These are phyloP conservation scores for Crocallis elinguaria DNA, from an alignment of 2,888 invertebrate species.

Conservation along the genomic window DNA sequence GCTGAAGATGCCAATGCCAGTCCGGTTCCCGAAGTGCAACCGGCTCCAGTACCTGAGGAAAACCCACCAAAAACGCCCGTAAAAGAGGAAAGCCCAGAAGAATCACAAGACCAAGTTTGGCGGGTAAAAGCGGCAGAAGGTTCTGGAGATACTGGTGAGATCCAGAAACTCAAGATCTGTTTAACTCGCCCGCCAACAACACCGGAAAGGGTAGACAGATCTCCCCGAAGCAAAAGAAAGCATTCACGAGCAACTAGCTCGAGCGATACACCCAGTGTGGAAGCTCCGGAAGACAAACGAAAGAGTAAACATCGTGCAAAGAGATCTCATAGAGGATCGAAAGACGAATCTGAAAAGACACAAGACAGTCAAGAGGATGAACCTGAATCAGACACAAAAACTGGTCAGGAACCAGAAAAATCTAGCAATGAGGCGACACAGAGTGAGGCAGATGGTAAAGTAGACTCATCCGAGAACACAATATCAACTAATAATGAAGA, in stretches of 20 bases:
- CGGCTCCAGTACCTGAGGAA: constrained; percentile 49
- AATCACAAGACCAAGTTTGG: constrained; percentile 79
- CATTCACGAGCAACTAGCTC: constrained; percentile 79
- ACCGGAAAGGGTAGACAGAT: constrained; percentile 80
- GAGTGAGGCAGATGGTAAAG: constrained; percentile 45
- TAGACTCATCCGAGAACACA: constrained; percentile 35
- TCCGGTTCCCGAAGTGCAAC: constrained; percentile 53
- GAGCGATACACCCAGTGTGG: constrained; percentile 75
- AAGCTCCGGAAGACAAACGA: constrained; percentile 75
- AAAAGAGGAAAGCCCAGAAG: constrained; percentile 68
- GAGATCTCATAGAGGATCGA: constrained; percentile 62
- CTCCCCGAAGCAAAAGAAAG: constrained; percentile 81
- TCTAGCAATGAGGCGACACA: constrained; percentile 53
- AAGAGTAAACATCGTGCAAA: constrained; percentile 71
- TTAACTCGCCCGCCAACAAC: constrained; percentile 84
- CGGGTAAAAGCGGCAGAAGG: constrained; percentile 80
- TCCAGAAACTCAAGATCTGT: constrained; percentile 87
- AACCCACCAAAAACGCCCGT: constrained; percentile 58
- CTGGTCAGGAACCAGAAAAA: constrained; percentile 40
- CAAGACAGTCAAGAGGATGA: constrained; percentile 66
- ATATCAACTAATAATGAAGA: constrained; percentile 35
- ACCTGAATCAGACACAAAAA: constrained; percentile 43
- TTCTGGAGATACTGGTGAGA: constrained; percentile 82
- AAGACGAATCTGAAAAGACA: constrained; percentile 66
- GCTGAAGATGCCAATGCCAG: constrained; percentile 64